Evolutionary conservation across 2,888 invertebrate genomes (phyloP).

Genomic region (Druceiella hillmani): DNA sequence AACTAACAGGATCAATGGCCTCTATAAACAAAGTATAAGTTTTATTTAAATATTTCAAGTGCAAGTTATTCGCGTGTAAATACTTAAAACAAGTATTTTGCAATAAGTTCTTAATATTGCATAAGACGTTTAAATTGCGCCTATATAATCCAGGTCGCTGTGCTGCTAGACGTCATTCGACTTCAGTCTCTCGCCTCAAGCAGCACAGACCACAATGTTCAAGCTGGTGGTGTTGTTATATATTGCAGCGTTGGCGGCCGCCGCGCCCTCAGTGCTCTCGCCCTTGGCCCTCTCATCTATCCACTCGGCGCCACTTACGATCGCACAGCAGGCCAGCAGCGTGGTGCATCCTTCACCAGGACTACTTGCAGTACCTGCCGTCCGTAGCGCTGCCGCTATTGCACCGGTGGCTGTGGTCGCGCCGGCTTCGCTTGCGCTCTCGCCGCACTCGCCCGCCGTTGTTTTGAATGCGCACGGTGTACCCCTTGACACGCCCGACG

Average conservation of each 20-base stretch:
- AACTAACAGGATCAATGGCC: no score
- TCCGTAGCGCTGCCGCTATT: constrained; percentile 27
- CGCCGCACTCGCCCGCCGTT: constrained; percentile 42
- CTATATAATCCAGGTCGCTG: no score
- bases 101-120: no score
- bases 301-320: not conserved
- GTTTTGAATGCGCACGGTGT: constrained; percentile 43
- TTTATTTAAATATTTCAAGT: no score
- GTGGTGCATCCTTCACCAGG: constrained; percentile 29
- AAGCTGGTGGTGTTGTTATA: constrained; percentile 58
- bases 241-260: constrained; percentile 15
- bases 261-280: constrained; percentile 32
- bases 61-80: no score
- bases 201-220: constrained; percentile 48
- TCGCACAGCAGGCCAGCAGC: constrained; percentile 31
- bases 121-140: no score
- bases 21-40: no score
- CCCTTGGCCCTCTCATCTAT: constrained; percentile 33
- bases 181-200: no score
- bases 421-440: constrained; percentile 40
- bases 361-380: constrained; percentile 25
- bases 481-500: constrained; percentile 46
- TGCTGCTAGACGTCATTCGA: no score
- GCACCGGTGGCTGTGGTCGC: constrained; percentile 22
- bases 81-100: no score